phyloP scores from a whole-genome alignment of 2,888 invertebrate species.

The Sarcophaga carnaria region DNA sequence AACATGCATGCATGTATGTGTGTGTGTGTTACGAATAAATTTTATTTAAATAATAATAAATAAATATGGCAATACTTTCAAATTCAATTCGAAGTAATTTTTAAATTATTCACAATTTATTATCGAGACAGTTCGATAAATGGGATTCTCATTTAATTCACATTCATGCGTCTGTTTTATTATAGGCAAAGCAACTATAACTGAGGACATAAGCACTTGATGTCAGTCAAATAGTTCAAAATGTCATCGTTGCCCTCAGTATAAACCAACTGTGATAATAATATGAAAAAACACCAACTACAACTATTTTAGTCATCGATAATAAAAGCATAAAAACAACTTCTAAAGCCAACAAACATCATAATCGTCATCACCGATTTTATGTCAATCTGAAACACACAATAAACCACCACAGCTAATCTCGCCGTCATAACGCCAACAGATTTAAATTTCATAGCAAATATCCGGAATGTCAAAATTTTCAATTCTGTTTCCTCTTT shows the following conservation, averaged over 20 bases:
- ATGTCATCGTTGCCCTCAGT: slow-evolving; percentile 26
- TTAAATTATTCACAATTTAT: too few species aligned
- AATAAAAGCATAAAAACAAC: neutral
- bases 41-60: too few species aligned
- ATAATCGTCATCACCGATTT: slow-evolving; percentile 42
- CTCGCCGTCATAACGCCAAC: slow-evolving; percentile 60
- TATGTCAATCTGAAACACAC: slow-evolving; percentile 53
- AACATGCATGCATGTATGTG: too few species aligned
- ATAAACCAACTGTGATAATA: slow-evolving; percentile 25
- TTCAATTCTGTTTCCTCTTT: neutral
- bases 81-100: too few species aligned
- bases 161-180: slow-evolving; percentile 13
- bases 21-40: too few species aligned
- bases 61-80: too few species aligned
- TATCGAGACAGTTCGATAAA: too few species aligned
- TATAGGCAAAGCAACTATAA: neutral
- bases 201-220: slow-evolving; percentile 17
- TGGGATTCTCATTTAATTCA: neutral
- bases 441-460: slow-evolving; percentile 69
- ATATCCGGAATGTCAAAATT: slow-evolving; percentile 27
- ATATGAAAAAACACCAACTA: neutral
- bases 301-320: neutral
- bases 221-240: slow-evolving; percentile 26
- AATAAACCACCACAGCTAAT: slow-evolving; percentile 54
- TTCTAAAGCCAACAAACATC: slow-evolving; percentile 12